A percentile compares a stretch with the other conserved stretches of the same genome.
phyloP scores from a whole-genome alignment of 30 jellyfish, hydroid and myxozoan genomes.

The Mastigias papua region DNA sequence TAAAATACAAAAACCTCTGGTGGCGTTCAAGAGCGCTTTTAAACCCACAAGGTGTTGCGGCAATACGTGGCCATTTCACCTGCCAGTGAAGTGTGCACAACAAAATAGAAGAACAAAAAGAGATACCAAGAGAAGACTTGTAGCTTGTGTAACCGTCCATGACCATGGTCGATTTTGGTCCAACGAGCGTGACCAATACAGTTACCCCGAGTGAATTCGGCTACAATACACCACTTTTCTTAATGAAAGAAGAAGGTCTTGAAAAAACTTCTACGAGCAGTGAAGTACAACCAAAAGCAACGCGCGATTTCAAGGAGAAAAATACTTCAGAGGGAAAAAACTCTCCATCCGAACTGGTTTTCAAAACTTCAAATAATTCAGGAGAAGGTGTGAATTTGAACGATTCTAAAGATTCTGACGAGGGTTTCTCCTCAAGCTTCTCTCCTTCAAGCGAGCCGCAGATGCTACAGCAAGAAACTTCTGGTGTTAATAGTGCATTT shows the following conservation, averaged over 20 bases:
- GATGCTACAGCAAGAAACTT: constrained; percentile 94
- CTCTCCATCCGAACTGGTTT: constrained; percentile 73
- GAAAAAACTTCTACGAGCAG: constrained; percentile 56
- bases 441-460: constrained; percentile 99
- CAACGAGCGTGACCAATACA: constrained; percentile 94
- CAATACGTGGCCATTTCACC: constrained; percentile 85
- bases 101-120: constrained; percentile 70
- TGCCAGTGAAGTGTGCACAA: constrained; percentile 79
- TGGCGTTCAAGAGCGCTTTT: constrained; percentile 84
- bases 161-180: constrained; percentile 99
- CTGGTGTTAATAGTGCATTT: constrained; percentile 82
- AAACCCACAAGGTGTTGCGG: constrained; percentile 61
- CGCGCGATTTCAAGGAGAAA: constrained; percentile 80
- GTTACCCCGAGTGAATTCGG: constrained; percentile 89
- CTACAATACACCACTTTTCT: constrained; percentile 81
- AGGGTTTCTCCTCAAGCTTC: constrained; percentile 99
- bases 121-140: constrained; percentile 52
- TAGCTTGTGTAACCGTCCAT: constrained; percentile 93
- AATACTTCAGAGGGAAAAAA: constrained; percentile 48
- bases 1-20: constrained; percentile 72
- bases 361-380: constrained; percentile 54
- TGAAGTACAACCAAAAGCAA: constrained; percentile 52
- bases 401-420: constrained; percentile 99
- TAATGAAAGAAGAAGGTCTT: constrained; percentile 79
- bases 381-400: constrained; percentile 77